These are phyloP conservation scores for Rhinoderma darwinii DNA, from an alignment of 2,113 vertebrate genomes.

Conservation along the genomic window DNA sequence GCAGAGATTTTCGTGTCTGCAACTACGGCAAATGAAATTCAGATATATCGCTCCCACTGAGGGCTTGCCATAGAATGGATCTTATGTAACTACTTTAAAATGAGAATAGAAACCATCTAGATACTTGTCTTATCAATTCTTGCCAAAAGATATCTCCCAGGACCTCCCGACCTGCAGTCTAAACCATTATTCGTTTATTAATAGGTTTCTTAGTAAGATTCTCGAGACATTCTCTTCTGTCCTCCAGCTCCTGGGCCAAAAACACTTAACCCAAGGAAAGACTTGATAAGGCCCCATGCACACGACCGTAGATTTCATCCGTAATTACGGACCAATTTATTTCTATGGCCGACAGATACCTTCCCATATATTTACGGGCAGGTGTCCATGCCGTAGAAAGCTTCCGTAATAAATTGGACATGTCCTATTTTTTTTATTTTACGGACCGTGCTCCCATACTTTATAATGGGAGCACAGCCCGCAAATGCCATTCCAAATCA, in stretches of 20 bases:
- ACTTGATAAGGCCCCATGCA: too few species aligned
- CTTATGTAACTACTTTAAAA: conserved; percentile 61
- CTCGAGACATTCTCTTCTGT: conserved; percentile 44
- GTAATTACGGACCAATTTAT: too few species aligned
- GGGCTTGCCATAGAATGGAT: conserved; percentile 63
- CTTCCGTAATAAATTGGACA: too few species aligned
- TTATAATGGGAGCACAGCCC: too few species aligned
- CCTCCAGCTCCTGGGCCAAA: conserved; percentile 51
- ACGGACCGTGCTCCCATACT: too few species aligned
- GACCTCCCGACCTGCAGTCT: conserved; percentile 54
- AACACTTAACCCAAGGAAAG: conserved; percentile 51
- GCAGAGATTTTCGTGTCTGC: conserved; percentile 22
- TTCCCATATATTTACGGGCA: too few species aligned
- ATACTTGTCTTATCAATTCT: conserved; percentile 64
- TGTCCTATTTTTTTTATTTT: too few species aligned
- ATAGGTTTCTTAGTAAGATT: conserved; percentile 55
- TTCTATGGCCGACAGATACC: too few species aligned
- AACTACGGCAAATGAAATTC: conserved; percentile 39
- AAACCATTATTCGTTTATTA: conserved; percentile 61
- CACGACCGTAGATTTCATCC: too few species aligned
- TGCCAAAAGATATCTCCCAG: conserved; percentile 58
- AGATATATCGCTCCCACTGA: conserved; percentile 22
- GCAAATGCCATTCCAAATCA: too few species aligned
- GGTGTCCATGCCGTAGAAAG: too few species aligned
- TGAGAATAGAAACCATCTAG: conserved; percentile 60